A percentile compares a stretch with the other conserved stretches of the same genome.
Conservation (phyloP, 2,888 invertebrate genomes). For the Cyaniris semiargus region DNA sequence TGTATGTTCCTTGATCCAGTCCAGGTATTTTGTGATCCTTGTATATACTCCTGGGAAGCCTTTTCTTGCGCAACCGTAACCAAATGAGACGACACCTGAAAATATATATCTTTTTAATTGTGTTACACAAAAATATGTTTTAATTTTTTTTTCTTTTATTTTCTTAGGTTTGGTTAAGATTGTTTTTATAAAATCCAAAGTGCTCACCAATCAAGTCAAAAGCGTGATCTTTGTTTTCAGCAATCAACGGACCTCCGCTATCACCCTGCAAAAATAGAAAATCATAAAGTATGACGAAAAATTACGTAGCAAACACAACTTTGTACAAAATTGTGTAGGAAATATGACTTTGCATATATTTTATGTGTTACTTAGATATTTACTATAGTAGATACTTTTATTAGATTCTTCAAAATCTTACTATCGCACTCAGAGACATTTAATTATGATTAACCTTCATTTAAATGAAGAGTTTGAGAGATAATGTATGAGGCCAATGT, state of each 20-base stretch:
- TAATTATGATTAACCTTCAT: no score
- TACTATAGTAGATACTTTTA: no score
- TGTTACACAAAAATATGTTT: constrained; percentile 4
- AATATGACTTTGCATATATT: no score
- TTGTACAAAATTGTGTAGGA: no score
- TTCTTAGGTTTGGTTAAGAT: neutral
- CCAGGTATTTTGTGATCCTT: constrained; percentile 88
- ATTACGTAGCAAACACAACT: no score
- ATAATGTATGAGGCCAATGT: no score
- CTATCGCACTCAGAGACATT: no score
- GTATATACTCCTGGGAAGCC: constrained; percentile 94
- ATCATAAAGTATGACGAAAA: neutral
- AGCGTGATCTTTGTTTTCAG: constrained; percentile 83
- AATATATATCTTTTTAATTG: constrained; percentile 38
- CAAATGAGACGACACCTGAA: constrained; percentile 92
- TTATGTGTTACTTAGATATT: no score
- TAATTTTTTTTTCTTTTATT: neutral
- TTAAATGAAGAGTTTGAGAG: no score
- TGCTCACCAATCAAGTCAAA: constrained; percentile 87
- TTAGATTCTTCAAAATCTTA: no score
- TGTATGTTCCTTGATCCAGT: constrained; percentile 90
- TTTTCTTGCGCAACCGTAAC: constrained; percentile 91
- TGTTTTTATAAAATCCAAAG: neutral
- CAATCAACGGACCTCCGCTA: constrained; percentile 88
- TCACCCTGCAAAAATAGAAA: constrained; percentile 81